Base-by-base conservation (phyloP, 1,140 invertebrate genomes). In the Papilio aristodemus region DNA sequence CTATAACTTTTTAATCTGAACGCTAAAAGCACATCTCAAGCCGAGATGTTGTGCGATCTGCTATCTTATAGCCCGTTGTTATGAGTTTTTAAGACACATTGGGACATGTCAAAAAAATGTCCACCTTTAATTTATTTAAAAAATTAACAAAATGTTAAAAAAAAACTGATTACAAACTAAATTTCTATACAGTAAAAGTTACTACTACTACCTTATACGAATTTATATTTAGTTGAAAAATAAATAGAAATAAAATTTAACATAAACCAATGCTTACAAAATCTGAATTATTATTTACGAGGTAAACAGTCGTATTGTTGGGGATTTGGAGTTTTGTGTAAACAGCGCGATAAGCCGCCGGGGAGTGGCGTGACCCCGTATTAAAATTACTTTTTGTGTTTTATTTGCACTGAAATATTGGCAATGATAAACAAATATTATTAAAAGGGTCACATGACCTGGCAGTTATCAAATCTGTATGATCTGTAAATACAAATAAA, bases 271-370 rank as follows among this genome's bases (percentile, higher is more conserved):
- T 68, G 74, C 72, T 79, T 71, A 76, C 73, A 62, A 70, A 69
- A 67, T 72, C 71, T 73, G 70, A 74, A 81, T 79, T 85, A 79
- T 80, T 83, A 82, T 85, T 82, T 83, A 83, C 77, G 75, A 69
- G 67, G 71, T 60, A 81, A 82, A 82, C 78, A 83, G 67, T 70
- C 70, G 67, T 71, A 78, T 78, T 80, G 75, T 76, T 63, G 69
- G 69, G 73, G 76, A 70, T 76, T 83, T 80, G 67, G 79, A 79
- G 75, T 79, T 79, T 77, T 77, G 73, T 77, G 68, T 73, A 81
- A 84, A 81, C 75, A 83, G 67, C 46, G 36, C 72, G 78, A 83
- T 82, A 83, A 85, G 76, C 72, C 50, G 43, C 64, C 67, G 14
- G 36, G 68, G 73, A 74, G 72, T 71, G 64, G 72, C 74, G 72